These are phyloP conservation scores for Elmis aenea DNA, from an alignment of 2,888 invertebrate species.

Conservation along the genomic window DNA sequence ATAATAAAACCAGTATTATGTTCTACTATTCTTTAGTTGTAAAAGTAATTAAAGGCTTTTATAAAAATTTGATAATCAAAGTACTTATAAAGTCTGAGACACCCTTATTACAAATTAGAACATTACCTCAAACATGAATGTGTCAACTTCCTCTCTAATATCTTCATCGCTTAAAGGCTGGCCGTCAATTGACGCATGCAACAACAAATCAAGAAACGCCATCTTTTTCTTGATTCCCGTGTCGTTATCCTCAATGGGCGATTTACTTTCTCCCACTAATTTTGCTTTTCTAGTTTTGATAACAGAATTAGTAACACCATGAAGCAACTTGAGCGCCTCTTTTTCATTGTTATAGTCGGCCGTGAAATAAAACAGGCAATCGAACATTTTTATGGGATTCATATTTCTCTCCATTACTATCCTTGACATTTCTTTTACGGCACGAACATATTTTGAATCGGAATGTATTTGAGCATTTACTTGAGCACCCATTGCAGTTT, in stretches of 20 bases:
- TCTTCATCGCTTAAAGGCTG: neutral
- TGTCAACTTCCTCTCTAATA: neutral
- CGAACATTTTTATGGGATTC: constrained; percentile 45
- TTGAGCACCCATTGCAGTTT: constrained; percentile 78
- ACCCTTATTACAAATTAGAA: neutral
- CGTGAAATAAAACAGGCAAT: constrained; percentile 35
- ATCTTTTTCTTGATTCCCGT: too few species aligned
- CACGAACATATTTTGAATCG: constrained; percentile 66
- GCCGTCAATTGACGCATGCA: neutral
- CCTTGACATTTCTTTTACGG: constrained; percentile 52
- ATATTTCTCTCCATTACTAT: constrained; percentile 28
- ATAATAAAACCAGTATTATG: too few species aligned
- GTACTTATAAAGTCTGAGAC: too few species aligned
- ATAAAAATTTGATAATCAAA: too few species aligned
- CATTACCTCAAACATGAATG: neutral
- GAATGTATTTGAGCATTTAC: constrained; percentile 64
- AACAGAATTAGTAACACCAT: constrained; percentile 52
- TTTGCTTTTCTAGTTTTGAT: constrained; percentile 43
- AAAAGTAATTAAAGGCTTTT: too few species aligned
- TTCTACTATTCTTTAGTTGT: too few species aligned
- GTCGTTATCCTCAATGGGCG: too few species aligned
- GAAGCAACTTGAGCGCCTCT: constrained; percentile 46
- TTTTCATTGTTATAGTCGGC: constrained; percentile 54
- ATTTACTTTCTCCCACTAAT: constrained; percentile 2
- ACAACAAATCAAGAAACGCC: too few species aligned